A percentile compares a stretch with the other conserved stretches of the same genome.
These are phyloP conservation scores for Malacoraja senta DNA, from an alignment of 2,797 vertebrate species.

Conservation along the genomic window DNA sequence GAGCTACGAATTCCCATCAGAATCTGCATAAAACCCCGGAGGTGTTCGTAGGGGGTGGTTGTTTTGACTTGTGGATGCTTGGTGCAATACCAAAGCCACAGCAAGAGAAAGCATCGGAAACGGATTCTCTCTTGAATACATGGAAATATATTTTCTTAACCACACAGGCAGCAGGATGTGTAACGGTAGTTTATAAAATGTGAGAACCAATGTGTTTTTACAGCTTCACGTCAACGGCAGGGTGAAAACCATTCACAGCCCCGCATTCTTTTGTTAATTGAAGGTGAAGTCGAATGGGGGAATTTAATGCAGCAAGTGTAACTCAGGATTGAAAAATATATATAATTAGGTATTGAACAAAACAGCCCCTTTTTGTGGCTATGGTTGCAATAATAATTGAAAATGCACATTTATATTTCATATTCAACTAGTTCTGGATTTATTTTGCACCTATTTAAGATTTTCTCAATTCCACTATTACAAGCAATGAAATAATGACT, in stretches of 20 bases:
- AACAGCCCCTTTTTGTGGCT: not conserved
- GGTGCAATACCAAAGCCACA: not conserved
- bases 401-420: not conserved
- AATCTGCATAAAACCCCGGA: not conserved
- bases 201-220: slow-evolving; percentile 27
- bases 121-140: not conserved
- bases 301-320: not conserved
- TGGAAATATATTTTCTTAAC: not conserved
- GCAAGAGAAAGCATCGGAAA: not conserved
- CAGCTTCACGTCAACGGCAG: not conserved
- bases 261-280: slow-evolving; percentile 28
- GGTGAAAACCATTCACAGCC: not conserved
- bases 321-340: not conserved
- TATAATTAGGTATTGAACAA: not conserved
- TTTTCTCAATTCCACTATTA: not conserved
- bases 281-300: slow-evolving; percentile 18
- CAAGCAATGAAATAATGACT: slow-evolving; percentile 13
- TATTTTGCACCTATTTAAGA: not conserved
- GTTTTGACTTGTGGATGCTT: not conserved
- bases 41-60: not conserved
- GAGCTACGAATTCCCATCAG: not conserved
- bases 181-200: slow-evolving; percentile 29
- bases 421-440: not conserved
- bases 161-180: not conserved
- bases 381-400: not conserved